Evolutionary conservation across 2,888 invertebrate species (phyloP), one percentile per base, ranked within the genome.

Genomic region (Thumatha senex): DNA sequence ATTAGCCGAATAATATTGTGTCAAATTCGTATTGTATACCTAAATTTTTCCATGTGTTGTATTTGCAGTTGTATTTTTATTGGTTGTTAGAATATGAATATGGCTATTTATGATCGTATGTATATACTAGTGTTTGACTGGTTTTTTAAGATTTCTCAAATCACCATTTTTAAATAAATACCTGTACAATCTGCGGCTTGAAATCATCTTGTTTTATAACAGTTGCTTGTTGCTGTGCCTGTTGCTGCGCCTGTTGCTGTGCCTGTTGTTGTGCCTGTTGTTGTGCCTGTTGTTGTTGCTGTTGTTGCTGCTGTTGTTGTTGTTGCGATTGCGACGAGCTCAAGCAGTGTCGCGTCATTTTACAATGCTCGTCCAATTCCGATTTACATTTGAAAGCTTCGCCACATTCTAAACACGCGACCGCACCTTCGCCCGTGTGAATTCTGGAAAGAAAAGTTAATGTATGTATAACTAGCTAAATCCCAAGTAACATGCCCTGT

Each of bases 391-490:
- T 94, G 81, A 96, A 96, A 11, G 95, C 94, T 80, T 96, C 96
- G 14, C 96, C 96, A 71, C 96, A 96, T 61, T 94, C 95, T 45
- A 95, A 92, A 70, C 96, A 96, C 10, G 95, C 94, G 58, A 94
- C 95, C 0, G 95, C 94, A 41, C 94, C 95, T 72, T 95, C 95
- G 8, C 95, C 95, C 15, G 95, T 95, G 74, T 96, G 96, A 36
- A 95, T 92, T 75, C 95, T 94, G 70, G 1, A 78, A 76, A 24
- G 10, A 35, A 31, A 3, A 31, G 18, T 24, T 24, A 24, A 24
- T 5, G 5, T 24, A n/a, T n/a, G n/a, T n/a, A n/a, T n/a, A n/a
- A n/a, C n/a, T n/a, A n/a, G n/a, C n/a, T n/a, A n/a, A n/a, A n/a
- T n/a, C n/a, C n/a, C n/a, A n/a, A n/a, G n/a, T n/a, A n/a, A n/a